Conservation (phyloP, 2,113 vertebrate genomes). For the Triplophysa rosa region DNA sequence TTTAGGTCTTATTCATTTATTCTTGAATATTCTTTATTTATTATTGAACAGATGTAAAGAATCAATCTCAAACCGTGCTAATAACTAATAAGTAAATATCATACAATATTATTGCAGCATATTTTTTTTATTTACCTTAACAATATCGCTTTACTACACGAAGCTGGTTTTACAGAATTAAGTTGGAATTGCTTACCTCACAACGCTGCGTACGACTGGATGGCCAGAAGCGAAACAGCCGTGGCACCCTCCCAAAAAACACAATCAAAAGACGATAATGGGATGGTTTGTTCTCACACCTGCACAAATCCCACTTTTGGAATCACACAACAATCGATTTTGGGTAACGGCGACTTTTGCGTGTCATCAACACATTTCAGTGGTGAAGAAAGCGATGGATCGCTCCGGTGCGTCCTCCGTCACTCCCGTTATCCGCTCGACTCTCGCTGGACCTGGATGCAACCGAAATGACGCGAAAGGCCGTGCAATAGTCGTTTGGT, state of each 20-base stretch:
- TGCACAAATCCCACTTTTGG: slow-evolving; percentile 14
- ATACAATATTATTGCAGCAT: no score
- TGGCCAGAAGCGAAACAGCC: slow-evolving; percentile 5
- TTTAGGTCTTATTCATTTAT: slow-evolving; percentile 26
- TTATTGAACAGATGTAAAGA: neutral
- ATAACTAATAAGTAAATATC: neutral
- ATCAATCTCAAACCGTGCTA: neutral
- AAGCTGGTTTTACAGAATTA: neutral
- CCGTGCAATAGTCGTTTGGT: neutral
- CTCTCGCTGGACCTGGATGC: slow-evolving; percentile 34
- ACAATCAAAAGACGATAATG: slow-evolving; percentile 32
- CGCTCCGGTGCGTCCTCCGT: slow-evolving; percentile 18
- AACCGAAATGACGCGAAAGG: slow-evolving; percentile 8
- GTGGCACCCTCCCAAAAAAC: neutral
- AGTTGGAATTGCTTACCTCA: slow-evolving; percentile 43
- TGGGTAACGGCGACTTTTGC: slow-evolving; percentile 14
- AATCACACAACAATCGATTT: slow-evolving; percentile 40
- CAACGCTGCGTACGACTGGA: slow-evolving; percentile 22
- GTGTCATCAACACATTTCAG: slow-evolving; percentile 36
- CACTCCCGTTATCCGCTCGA: slow-evolving; percentile 35
- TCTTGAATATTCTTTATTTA: neutral
- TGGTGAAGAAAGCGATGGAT: slow-evolving; percentile 6
- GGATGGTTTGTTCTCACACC: neutral
- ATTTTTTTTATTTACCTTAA: no score
- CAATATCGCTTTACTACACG: no score